Conservation (phyloP, 2,888 invertebrate species). For the Cremastobaeus sp. region DNA sequence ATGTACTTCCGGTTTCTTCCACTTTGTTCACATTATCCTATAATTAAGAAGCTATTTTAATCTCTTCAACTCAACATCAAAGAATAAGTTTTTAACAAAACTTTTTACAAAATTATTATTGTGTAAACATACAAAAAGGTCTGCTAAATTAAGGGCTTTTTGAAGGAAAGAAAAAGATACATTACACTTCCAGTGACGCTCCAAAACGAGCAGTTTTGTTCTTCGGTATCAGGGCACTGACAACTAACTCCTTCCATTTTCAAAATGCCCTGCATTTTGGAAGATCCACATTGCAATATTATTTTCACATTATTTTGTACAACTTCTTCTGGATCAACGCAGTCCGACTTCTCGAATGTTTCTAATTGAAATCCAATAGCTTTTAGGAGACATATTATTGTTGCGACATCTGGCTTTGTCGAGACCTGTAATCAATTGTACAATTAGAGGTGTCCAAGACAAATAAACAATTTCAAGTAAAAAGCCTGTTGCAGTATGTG, state of each 20-base stretch:
- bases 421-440: constrained; percentile 36
- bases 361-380: constrained; percentile 71
- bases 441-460: no score
- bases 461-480: no score
- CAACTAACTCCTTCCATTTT: constrained; percentile 69
- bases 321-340: constrained; percentile 31
- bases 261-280: constrained; percentile 70
- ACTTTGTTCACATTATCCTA: constrained; percentile 68
- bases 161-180: constrained; percentile 11
- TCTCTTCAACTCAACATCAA: not conserved
- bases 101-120: no score
- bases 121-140: no score
- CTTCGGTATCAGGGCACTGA: constrained; percentile 68
- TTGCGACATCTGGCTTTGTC: constrained; percentile 68
- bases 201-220: constrained; percentile 71
- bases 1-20: constrained; percentile 72
- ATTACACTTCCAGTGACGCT: constrained; percentile 71
- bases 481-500: not conserved
- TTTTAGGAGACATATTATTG: constrained; percentile 69
- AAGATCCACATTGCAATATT: constrained; percentile 70
- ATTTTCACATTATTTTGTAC: constrained; percentile 62
- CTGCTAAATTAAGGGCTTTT: no score
- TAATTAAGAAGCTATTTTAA: not conserved
- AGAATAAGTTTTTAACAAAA: not conserved
- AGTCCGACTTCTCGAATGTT: constrained; percentile 67